These are phyloP conservation scores for Caradrina kadenii DNA, from an alignment of 2,888 invertebrate genomes.

Conservation along the genomic window DNA sequence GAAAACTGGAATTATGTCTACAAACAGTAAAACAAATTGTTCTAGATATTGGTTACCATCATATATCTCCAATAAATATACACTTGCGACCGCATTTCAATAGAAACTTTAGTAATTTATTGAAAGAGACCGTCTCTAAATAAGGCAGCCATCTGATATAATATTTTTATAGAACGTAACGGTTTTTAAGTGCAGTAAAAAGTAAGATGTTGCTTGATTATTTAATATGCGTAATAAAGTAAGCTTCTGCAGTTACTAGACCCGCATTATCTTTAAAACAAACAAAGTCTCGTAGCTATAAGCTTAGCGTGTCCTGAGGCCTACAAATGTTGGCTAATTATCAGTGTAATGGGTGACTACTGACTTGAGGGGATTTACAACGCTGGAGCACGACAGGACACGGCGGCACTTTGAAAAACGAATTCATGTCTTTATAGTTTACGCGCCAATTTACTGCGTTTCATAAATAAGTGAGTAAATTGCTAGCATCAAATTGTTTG, in stretches of 20 bases:
- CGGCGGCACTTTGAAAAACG: conserved; percentile 46
- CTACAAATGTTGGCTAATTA: conserved; percentile 48
- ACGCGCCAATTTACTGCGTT: conserved; percentile 36
- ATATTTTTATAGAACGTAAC: conserved; percentile 28
- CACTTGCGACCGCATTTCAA: conserved; percentile 8
- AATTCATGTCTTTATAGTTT: conserved; percentile 46
- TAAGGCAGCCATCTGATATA: conserved; percentile 13
- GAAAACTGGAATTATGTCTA: conserved; percentile 30
- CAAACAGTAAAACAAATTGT: conserved; percentile 32
- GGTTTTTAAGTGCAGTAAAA: conserved; percentile 15
- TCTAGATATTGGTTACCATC: conserved; percentile 16
- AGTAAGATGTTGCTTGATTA: conserved; percentile 40
- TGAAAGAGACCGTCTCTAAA: background rate
- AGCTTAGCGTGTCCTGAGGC: conserved; percentile 22
- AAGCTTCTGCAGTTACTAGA: conserved; percentile 13
- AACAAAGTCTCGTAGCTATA: conserved; percentile 42
- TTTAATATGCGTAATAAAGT: conserved; percentile 46
- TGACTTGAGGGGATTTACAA: conserved; percentile 43
- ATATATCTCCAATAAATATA: conserved; percentile 16
- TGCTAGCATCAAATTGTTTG: conserved; percentile 38
- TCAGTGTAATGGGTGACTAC: conserved; percentile 42
- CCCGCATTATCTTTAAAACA: conserved; percentile 45
- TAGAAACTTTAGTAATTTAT: conserved; percentile 20
- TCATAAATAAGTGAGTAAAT: conserved; percentile 53
- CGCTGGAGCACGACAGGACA: conserved; percentile 28